Percentiles rank a stretch among this genome's conserved stretches.
These are phyloP conservation scores for Tympanoctomys barrerae DNA, from an alignment of 2,797 vertebrate species.

Conservation along the genomic window DNA sequence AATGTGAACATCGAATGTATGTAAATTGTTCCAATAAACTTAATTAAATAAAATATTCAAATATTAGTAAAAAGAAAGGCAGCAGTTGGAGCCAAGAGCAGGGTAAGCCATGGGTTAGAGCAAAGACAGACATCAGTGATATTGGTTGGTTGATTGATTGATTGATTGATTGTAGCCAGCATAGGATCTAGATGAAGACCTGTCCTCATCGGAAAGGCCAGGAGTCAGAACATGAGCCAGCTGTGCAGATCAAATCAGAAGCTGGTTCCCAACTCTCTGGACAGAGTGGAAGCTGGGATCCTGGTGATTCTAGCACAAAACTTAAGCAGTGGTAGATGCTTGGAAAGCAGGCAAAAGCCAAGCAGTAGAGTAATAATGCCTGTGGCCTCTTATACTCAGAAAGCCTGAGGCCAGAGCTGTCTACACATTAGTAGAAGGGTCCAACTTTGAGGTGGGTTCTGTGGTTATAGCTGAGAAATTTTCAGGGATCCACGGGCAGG, in stretches of 20 bases:
- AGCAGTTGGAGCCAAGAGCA: background rate
- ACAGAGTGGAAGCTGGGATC: background rate
- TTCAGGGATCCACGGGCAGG: background rate
- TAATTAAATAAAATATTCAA: too few relatives aligned
- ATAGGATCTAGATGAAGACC: background rate
- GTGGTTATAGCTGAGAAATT: background rate
- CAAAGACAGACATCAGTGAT: background rate
- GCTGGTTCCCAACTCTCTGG: slow-evolving; percentile 24
- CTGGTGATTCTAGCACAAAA: background rate
- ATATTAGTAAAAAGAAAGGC: background rate
- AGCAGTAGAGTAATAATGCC: background rate
- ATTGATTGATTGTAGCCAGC: background rate
- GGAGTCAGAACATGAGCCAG: background rate
- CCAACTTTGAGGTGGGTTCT: background rate
- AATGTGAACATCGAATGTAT: too few relatives aligned
- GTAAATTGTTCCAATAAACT: too few relatives aligned
- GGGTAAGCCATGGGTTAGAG: background rate
- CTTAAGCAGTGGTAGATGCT: background rate
- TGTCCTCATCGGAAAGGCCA: background rate
- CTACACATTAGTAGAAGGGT: too few relatives aligned
- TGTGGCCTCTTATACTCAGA: background rate
- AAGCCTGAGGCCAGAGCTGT: background rate
- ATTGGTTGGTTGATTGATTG: background rate
- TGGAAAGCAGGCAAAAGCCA: background rate
- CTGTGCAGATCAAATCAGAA: background rate